Evolutionary conservation across 2,797 vertebrate genomes (phyloP).

Genomic region (Anguilla megastoma): DNA sequence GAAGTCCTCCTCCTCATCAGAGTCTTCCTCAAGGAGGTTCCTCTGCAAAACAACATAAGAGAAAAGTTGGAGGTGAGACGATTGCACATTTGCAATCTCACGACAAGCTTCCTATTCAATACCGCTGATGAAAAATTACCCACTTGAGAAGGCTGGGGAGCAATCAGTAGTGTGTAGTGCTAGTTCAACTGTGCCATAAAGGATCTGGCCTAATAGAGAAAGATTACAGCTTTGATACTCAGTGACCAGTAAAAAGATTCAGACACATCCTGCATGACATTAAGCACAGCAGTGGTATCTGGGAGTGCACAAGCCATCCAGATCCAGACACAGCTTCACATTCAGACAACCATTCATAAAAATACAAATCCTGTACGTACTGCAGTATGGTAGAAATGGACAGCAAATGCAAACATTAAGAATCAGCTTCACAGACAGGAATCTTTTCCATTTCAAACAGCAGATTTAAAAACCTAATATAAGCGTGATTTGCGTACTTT

Average conservation of each 20-base stretch:
- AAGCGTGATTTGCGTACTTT: neutral
- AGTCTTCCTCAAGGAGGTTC: conserved; percentile 96
- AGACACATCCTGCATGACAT: neutral
- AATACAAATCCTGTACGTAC: neutral
- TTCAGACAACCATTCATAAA: neutral
- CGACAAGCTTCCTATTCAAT: neutral
- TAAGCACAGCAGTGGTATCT: neutral
- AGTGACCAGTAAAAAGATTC: neutral
- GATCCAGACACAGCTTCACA: neutral
- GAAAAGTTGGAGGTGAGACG: conserved; percentile 34
- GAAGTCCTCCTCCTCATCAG: conserved; percentile 98
- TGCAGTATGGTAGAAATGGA: neutral
- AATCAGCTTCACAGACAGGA: neutral
- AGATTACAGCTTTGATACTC: neutral
- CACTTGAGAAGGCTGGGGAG: neutral
- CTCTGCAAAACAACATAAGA: conserved; percentile 74
- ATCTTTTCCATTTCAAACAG: neutral
- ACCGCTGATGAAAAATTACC: neutral
- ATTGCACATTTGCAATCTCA: neutral
- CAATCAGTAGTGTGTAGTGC: neutral
- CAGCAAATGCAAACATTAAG: neutral
- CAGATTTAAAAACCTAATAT: neutral
- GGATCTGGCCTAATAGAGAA: neutral
- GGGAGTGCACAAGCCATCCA: neutral
- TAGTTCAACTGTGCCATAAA: neutral